Conservation (phyloP, 1,140 invertebrate genomes). For the Halesus radiatus region DNA sequence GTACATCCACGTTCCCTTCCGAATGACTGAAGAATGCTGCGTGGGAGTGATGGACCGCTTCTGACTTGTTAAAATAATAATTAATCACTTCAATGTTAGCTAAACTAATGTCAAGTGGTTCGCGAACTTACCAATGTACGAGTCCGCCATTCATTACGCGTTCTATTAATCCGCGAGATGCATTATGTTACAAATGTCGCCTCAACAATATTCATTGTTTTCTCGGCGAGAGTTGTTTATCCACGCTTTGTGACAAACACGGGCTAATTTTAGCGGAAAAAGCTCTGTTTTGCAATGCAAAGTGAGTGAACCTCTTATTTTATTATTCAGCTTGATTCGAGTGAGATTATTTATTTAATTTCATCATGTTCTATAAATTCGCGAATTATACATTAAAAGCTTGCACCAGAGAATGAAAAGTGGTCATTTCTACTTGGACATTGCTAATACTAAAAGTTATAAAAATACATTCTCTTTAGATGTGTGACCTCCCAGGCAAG, state of each 20-base stretch:
- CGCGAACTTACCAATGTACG: conserved; percentile 20
- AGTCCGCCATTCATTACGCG: not conserved
- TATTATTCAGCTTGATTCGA: too few relatives aligned
- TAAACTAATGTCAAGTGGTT: conserved; percentile 49
- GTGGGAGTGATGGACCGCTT: conserved; percentile 47
- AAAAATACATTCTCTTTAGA: too few relatives aligned
- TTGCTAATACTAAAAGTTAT: too few relatives aligned
- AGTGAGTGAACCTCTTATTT: too few relatives aligned
- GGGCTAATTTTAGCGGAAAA: not conserved
- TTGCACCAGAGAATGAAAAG: too few relatives aligned
- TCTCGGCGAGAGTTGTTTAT: not conserved
- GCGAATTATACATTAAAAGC: too few relatives aligned
- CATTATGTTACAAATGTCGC: conserved; percentile 5
- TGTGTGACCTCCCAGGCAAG: too few relatives aligned
- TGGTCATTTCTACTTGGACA: too few relatives aligned
- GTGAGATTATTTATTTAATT: too few relatives aligned
- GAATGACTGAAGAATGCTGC: conserved; percentile 7
- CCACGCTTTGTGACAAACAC: not conserved
- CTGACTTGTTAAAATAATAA: conserved; percentile 44
- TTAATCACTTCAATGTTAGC: conserved; percentile 47
- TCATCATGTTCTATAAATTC: too few relatives aligned
- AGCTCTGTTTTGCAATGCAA: too few relatives aligned
- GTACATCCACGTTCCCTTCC: not conserved
- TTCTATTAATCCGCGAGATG: not conserved
- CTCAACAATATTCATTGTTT: not conserved